phyloP scores from a whole-genome alignment of 2,797 vertebrate species.

The Hyperoplus immaculatus region DNA sequence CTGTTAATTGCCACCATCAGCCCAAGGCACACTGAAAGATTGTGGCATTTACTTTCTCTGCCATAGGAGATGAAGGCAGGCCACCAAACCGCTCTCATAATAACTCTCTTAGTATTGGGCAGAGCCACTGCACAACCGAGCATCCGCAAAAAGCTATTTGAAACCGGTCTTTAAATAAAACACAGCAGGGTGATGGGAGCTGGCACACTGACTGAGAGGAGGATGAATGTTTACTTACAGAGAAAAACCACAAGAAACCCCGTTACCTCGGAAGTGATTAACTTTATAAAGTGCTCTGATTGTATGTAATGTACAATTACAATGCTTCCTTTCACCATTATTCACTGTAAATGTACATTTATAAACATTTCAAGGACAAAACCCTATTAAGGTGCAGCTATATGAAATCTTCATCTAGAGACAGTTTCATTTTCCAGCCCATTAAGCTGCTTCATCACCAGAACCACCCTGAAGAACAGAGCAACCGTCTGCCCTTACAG shows the following conservation, averaged over 20 bases:
- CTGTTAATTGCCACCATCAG: slow-evolving; percentile 24
- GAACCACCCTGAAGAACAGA: slow-evolving; percentile 33
- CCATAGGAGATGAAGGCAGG: slow-evolving; percentile 61
- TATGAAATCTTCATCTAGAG: slow-evolving; percentile 12
- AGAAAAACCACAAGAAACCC: slow-evolving; percentile 1
- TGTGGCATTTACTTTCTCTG: slow-evolving; percentile 64
- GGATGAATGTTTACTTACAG: slow-evolving; percentile 33
- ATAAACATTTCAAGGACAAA: slow-evolving; percentile 5
- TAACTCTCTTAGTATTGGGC: slow-evolving; percentile 53
- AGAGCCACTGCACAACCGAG: slow-evolving; percentile 45
- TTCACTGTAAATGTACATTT: background rate
- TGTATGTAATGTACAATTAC: background rate
- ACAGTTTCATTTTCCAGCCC: slow-evolving; percentile 57
- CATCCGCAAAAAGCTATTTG: slow-evolving; percentile 65
- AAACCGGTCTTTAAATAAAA: slow-evolving; percentile 71
- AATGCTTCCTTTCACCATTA: background rate
- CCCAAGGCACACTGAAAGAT: slow-evolving; percentile 38
- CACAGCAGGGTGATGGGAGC: slow-evolving; percentile 46
- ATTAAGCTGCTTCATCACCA: slow-evolving; percentile 32
- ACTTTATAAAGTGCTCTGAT: background rate
- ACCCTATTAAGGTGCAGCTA: slow-evolving; percentile 19
- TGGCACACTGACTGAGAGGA: slow-evolving; percentile 43
- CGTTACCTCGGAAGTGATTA: slow-evolving; percentile 15
- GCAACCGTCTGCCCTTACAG: slow-evolving; percentile 3
- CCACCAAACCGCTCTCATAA: slow-evolving; percentile 69